Evolutionary conservation across 2,888 invertebrate genomes (phyloP).

Genomic region (Lycia hirtaria): DNA sequence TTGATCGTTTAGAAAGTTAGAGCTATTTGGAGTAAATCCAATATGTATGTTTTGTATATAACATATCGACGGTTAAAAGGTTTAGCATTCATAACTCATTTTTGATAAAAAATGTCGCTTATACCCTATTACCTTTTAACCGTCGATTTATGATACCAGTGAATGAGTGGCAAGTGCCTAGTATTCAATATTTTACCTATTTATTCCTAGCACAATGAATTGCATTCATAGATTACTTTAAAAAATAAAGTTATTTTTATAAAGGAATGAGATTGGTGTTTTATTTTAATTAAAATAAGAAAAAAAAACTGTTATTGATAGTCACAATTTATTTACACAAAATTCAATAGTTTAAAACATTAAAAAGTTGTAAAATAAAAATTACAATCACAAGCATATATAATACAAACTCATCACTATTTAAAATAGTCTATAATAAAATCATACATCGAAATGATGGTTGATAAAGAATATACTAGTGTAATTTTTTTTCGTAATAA

Average conservation of each 20-base stretch:
- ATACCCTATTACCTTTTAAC: too few relatives aligned
- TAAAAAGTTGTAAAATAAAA: background rate
- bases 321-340: conserved; percentile 5
- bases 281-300: background rate
- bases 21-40: too few relatives aligned
- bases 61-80: too few relatives aligned
- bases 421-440: too few relatives aligned
- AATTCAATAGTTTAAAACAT: background rate
- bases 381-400: background rate
- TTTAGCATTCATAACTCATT: too few relatives aligned
- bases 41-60: too few relatives aligned
- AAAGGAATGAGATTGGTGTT: conserved; percentile 12
- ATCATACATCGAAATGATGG: too few relatives aligned
- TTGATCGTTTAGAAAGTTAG: too few relatives aligned
- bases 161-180: conserved; percentile 1
- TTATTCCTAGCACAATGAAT: conserved; percentile 15
- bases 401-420: background rate
- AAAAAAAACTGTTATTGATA: background rate
- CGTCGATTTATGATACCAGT: background rate
- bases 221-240: conserved; percentile 7
- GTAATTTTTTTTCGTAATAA: too few relatives aligned
- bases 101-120: too few relatives aligned
- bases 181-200: conserved; percentile 5
- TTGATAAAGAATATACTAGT: too few relatives aligned
- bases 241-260: conserved; percentile 51